Evolutionary conservation across 2,888 invertebrate species (phyloP).

Genomic region (Brassicogethes aeneus): DNA sequence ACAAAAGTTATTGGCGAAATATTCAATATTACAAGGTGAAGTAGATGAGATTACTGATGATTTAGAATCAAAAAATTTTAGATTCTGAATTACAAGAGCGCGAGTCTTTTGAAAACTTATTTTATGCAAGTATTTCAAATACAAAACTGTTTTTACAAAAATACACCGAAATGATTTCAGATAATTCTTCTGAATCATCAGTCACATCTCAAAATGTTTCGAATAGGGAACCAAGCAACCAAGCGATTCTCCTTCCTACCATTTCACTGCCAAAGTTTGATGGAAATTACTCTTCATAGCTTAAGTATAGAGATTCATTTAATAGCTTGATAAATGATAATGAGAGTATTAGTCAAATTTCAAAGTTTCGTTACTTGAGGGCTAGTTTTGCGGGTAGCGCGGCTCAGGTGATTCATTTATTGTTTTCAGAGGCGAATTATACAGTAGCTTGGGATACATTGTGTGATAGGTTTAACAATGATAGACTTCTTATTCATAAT

Average conservation of each 20-base stretch:
- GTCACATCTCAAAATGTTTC: neutral
- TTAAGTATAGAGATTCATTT: constrained; percentile 5
- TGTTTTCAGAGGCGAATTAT: constrained; percentile 3
- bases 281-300: constrained; percentile 5
- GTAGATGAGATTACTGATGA: neutral
- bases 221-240: neutral
- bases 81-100: neutral
- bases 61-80: too few relatives aligned
- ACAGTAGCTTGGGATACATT: constrained; percentile 6
- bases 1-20: neutral
- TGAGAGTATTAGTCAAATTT: neutral
- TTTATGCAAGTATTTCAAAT: neutral
- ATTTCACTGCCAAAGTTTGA: constrained; percentile 6
- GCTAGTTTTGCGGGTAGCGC: constrained; percentile 1
- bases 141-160: neutral
- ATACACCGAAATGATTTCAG: neutral
- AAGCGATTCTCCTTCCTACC: neutral
- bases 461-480: constrained; percentile 6
- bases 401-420: neutral
- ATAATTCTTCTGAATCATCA: neutral
- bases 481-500: constrained; percentile 2
- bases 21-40: neutral
- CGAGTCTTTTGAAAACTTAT: neutral
- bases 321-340: constrained; percentile 9
- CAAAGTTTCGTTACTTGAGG: constrained; percentile 9